Percentiles rank a stretch among this genome's conserved stretches.
phyloP scores from a whole-genome alignment of 2,797 vertebrate genomes.

The Pitangus sulphuratus region DNA sequence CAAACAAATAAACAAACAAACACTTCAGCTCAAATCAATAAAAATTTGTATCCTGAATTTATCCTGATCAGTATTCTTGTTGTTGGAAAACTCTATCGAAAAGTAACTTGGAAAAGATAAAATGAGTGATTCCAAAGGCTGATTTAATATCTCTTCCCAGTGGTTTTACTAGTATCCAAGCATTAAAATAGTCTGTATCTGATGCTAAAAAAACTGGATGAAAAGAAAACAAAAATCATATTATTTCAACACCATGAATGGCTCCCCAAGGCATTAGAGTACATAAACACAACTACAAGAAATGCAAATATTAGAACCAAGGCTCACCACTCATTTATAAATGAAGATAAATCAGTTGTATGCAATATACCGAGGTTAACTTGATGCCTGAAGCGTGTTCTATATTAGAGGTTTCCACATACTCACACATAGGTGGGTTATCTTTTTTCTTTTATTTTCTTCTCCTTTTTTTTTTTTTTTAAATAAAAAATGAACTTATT shows the following conservation, averaged over 20 bases:
- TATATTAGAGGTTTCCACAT: constrained; percentile 24
- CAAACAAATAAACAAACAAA: neutral
- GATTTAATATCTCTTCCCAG: neutral
- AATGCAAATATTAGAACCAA: constrained; percentile 57
- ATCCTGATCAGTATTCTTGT: neutral
- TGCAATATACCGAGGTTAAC: constrained; percentile 6
- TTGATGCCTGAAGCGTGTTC: constrained; percentile 21
- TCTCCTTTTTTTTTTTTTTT: neutral
- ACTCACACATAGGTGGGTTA: neutral
- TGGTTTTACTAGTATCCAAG: neutral
- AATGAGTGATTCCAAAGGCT: neutral
- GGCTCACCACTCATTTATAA: constrained; percentile 63
- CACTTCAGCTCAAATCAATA: neutral
- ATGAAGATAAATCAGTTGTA: constrained; percentile 74
- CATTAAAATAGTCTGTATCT: neutral
- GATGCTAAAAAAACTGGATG: neutral
- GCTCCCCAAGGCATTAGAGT: constrained; percentile 52
- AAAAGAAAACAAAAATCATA: neutral
- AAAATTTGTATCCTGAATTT: neutral
- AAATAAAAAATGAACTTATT: constrained; percentile 54
- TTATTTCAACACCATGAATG: constrained; percentile 10
- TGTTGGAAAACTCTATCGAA: neutral
- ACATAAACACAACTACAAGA: constrained; percentile 49
- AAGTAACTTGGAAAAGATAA: neutral
- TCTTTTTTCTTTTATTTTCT: constrained; percentile 5